Evolutionary conservation across 2,113 vertebrate species (phyloP), one percentile per base, ranked within the genome.

Genomic region (Neoarius graeffei): DNA sequence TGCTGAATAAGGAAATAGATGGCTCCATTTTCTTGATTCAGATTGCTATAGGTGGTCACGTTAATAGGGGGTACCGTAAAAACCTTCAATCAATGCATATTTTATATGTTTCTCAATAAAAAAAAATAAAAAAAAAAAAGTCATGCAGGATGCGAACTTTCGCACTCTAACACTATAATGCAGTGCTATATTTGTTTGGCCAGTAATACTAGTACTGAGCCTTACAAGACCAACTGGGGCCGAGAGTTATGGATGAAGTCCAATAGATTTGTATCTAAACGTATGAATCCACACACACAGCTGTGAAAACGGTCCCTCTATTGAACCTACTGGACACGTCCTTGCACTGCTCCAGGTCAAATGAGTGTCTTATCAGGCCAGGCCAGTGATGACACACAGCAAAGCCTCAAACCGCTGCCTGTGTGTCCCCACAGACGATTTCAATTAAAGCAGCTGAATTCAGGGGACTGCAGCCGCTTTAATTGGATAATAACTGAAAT

Each of bases 381-480:
- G 71, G 52, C 79, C 90, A 90, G 85, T 19, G 83, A 80, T 73
- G 82, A 84, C 69, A 81, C 64, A 77, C 59, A 35, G 66, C 57
- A 83, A 66, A 79, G 23, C 79, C 69, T 73, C 77, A 85, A 85
- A 76, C 48, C 10, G 64, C 35, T 73, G 71, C 67, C 64, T 52
- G 84, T 76, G 64, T 30, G 30, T 83, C 80, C 23, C 64, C 20
- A 57, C 83, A 86, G 83, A 85, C 87, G 19, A 56, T 83, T 90
- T 85, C 90, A 90, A 92, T 91, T 90, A 91, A 90, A 89, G 81
- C 56, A 60, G 64, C 64, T 20, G 84, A 84, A 83, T 90, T 89
- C 88, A 80, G 59, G 77, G 62, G 73, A 87, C 27, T n/a, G 71
- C 84, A 60, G 84, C 69, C 57, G 52, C 84, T 76, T 76, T 85